Percentiles rank a stretch among this genome's conserved stretches.
Conservation (phyloP, 2,888 invertebrate species). For the Osedax frankpressi region DNA sequence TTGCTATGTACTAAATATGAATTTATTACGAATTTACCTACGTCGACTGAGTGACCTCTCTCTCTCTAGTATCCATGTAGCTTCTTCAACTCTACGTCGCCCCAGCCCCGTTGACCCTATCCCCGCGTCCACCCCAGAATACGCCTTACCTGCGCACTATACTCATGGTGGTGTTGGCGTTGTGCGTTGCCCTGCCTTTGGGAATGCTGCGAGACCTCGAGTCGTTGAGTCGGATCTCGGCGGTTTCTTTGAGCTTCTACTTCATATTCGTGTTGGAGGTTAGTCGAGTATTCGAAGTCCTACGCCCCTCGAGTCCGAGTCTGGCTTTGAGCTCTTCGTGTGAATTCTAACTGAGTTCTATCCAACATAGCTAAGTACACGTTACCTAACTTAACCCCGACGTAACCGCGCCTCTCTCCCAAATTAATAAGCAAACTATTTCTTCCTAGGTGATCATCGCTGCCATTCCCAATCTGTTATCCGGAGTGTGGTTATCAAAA, state of each 20-base stretch:
- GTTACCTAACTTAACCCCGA: too few relatives aligned
- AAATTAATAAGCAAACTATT: too few relatives aligned
- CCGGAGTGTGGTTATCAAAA: constrained; percentile 57
- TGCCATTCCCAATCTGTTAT: constrained; percentile 61
- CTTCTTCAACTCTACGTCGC: too few relatives aligned
- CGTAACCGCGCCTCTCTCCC: too few relatives aligned
- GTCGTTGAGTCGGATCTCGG: constrained; percentile 71
- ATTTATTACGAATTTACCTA: too few relatives aligned
- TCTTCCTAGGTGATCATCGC: constrained; percentile 61
- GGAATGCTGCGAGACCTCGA: constrained; percentile 77
- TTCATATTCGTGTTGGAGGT: constrained; percentile 74
- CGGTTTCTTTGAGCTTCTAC: constrained; percentile 81
- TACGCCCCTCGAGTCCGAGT: too few relatives aligned
- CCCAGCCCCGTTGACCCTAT: background rate
- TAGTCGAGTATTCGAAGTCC: too few relatives aligned
- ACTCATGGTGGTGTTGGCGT: constrained; percentile 43
- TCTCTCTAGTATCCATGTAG: too few relatives aligned
- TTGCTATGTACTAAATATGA: too few relatives aligned
- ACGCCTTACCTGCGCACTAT: constrained; percentile 33
- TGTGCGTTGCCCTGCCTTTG: constrained; percentile 68
- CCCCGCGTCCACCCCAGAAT: constrained; percentile 31
- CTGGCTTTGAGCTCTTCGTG: background rate
- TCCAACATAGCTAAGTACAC: too few relatives aligned
- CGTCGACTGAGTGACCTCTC: too few relatives aligned
- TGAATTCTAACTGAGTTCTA: too few relatives aligned